Conservation (phyloP, 2,113 vertebrate species). For the Nematolebias whitei region DNA sequence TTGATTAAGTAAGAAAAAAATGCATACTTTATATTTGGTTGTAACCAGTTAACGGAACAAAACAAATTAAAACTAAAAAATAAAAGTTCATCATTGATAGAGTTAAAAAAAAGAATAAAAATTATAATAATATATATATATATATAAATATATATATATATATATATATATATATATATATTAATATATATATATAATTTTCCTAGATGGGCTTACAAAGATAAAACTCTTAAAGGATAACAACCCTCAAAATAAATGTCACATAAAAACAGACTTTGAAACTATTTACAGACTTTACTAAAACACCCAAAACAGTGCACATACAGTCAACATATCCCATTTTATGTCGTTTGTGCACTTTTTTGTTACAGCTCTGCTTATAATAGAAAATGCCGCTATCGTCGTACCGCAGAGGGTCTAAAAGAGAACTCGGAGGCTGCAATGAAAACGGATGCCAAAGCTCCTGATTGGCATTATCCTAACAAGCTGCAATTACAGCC, state of each 20-base stretch:
- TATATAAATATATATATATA: too few relatives aligned
- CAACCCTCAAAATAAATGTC: background rate
- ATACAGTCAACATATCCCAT: background rate
- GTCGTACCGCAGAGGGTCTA: constrained; percentile 11
- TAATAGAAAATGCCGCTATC: constrained; percentile 19
- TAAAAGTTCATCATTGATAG: background rate
- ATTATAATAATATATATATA: too few relatives aligned
- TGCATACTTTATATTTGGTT: background rate
- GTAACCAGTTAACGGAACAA: constrained; percentile 15
- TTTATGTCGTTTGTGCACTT: background rate
- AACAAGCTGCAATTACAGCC: constrained; percentile 79
- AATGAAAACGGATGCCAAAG: constrained; percentile 47
- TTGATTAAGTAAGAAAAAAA: too few relatives aligned
- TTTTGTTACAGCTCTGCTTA: constrained; percentile 22
- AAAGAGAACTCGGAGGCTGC: constrained; percentile 29
- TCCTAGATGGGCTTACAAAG: constrained; percentile 10
- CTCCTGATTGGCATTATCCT: constrained; percentile 75
- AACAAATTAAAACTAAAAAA: constrained; percentile 5
- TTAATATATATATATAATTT: too few relatives aligned
- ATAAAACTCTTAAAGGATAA: background rate
- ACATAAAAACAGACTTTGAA: constrained; percentile 25
- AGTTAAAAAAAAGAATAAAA: constrained; percentile 20
- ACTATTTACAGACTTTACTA: constrained; percentile 18
- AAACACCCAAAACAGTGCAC: constrained; percentile 22
- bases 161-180: too few relatives aligned